Percentiles rank a stretch among this genome's conserved stretches.
phyloP scores from a whole-genome alignment of 2,797 vertebrate species.

The Valencia hispanica region DNA sequence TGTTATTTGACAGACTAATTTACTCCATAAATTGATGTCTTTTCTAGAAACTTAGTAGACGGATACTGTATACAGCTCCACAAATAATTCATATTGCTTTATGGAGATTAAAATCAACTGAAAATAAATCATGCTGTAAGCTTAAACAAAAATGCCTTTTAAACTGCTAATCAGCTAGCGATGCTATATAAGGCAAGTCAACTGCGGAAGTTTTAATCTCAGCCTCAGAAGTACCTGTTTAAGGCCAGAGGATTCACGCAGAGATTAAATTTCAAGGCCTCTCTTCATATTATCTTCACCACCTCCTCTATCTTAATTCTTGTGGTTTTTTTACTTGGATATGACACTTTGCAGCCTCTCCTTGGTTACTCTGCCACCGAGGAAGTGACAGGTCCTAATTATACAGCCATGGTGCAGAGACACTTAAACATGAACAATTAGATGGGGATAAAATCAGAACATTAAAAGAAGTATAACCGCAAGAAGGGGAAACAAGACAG shows the following conservation, averaged over 20 bases:
- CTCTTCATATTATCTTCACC: conserved; percentile 46
- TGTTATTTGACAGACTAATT: conserved; percentile 41
- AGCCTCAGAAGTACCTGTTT: conserved; percentile 56
- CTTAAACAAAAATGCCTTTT: conserved; percentile 62
- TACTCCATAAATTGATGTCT: conserved; percentile 52
- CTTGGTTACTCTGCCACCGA: conserved; percentile 51
- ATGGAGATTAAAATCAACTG: conserved; percentile 66
- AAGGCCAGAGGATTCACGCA: conserved; percentile 48
- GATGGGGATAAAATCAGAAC: conserved; percentile 55
- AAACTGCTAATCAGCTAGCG: conserved; percentile 67
- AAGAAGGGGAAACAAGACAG: conserved; percentile 5
- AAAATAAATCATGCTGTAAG: conserved; percentile 58
- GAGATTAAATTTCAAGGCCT: conserved; percentile 65
- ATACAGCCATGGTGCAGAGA: conserved; percentile 58
- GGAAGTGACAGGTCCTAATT: conserved; percentile 73
- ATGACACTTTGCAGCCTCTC: conserved; percentile 53
- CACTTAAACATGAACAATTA: conserved; percentile 71
- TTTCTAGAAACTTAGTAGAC: conserved; percentile 43
- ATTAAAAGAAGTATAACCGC: conserved; percentile 47
- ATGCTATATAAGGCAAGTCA: conserved; percentile 31
- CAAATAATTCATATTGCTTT: conserved; percentile 75
- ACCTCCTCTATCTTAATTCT: conserved; percentile 50
- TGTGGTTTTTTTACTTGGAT: conserved; percentile 55
- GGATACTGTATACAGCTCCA: conserved; percentile 49
- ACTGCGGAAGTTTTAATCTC: conserved; percentile 50